A percentile compares a stretch with the other conserved stretches of the same genome.
Conservation (phyloP, 92 coral and sea anemone species). For the Pocillopora grandis region DNA sequence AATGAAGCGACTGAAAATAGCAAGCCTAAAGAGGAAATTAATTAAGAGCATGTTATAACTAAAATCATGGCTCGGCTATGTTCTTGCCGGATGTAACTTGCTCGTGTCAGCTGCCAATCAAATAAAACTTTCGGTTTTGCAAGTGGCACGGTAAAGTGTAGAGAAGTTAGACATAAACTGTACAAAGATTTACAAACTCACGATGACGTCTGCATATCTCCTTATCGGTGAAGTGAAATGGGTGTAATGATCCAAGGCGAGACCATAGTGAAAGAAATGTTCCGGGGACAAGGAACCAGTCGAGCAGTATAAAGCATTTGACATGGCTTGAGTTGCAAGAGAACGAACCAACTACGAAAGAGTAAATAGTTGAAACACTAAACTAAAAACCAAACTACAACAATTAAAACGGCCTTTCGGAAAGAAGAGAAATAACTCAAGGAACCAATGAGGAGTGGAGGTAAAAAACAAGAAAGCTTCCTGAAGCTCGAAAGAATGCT, state of each 20-base stretch:
- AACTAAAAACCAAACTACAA: neutral
- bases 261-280: slow-evolving; percentile 83
- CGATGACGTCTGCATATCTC: slow-evolving; percentile 90
- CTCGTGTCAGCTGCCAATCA: too few species aligned
- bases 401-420: too few species aligned
- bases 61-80: too few species aligned
- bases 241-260: slow-evolving; percentile 85
- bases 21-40: too few species aligned
- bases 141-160: neutral
- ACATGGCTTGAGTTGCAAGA: slow-evolving; percentile 92
- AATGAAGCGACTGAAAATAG: too few species aligned
- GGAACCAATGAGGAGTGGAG: too few species aligned
- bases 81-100: too few species aligned
- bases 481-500: too few species aligned
- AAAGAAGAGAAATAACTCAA: too few species aligned
- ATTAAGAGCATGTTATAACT: too few species aligned
- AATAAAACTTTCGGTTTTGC: too few species aligned
- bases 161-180: neutral
- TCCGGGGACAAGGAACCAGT: slow-evolving; percentile 85
- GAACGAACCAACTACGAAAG: slow-evolving; percentile 66
- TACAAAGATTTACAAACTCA: slow-evolving; percentile 39
- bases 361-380: neutral
- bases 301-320: slow-evolving; percentile 83
- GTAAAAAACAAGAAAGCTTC: too few species aligned
- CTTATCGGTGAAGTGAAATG: slow-evolving; percentile 93